Conservation (phyloP, 2,113 vertebrate genomes). For the Neolamprologus sp. region DNA sequence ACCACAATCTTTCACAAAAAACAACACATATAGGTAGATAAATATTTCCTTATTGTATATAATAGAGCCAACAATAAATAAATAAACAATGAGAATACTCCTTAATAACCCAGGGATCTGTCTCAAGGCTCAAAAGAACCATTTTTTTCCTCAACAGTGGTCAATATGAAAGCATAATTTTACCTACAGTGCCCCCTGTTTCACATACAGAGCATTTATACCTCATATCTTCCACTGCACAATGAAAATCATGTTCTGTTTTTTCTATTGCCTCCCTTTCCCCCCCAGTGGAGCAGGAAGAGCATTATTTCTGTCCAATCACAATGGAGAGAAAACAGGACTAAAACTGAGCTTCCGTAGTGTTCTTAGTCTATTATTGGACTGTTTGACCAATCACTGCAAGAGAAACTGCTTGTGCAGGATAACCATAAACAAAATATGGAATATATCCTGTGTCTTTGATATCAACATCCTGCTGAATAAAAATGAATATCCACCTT, state of each 20-base stretch:
- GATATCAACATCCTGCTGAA: constrained; percentile 78
- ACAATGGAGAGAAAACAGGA: background rate
- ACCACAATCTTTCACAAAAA: background rate
- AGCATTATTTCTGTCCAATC: constrained; percentile 35
- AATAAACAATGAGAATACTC: background rate
- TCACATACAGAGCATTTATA: background rate
- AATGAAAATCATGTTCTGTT: background rate
- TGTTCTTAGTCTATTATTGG: constrained; percentile 35
- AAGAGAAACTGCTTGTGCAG: constrained; percentile 55
- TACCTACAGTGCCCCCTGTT: background rate
- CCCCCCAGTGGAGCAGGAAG: background rate
- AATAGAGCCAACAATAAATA: background rate
- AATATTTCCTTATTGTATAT: background rate
- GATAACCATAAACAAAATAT: constrained; percentile 67
- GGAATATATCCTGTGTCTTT: constrained; percentile 72
- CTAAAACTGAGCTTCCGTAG: background rate
- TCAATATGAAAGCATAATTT: background rate
- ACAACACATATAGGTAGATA: background rate
- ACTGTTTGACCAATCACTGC: constrained; percentile 53
- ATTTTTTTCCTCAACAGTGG: background rate
- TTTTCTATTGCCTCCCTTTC: background rate
- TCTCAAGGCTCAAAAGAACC: background rate
- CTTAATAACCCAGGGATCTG: background rate
- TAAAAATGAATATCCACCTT: constrained; percentile 81
- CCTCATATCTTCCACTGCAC: background rate